Percentiles rank a stretch among this genome's conserved stretches.
Conservation (phyloP, 2,888 invertebrate genomes). For the Pyrochroa serraticornis region DNA sequence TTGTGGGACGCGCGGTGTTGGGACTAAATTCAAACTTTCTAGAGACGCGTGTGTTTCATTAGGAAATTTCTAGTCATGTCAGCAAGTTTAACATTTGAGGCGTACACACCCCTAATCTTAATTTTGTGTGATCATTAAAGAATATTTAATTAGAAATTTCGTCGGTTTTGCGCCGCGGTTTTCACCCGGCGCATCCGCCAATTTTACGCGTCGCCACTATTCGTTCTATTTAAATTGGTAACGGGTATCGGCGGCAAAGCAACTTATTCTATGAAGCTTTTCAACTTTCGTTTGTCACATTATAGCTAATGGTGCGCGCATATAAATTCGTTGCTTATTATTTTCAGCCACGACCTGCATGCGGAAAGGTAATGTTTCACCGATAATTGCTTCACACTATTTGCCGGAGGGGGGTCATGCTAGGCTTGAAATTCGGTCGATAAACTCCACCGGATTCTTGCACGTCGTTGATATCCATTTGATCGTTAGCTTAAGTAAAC, state of each 20-base stretch:
- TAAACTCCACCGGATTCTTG: slow-evolving; percentile 2
- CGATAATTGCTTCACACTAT: slow-evolving; percentile 9
- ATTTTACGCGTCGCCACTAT: neutral
- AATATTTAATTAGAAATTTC: slow-evolving; percentile 1
- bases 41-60: slow-evolving; percentile 21
- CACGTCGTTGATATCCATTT: neutral
- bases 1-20: slow-evolving; percentile 16
- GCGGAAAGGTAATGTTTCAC: slow-evolving; percentile 1
- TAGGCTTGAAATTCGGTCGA: slow-evolving; percentile 2
- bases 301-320: slow-evolving; percentile 3
- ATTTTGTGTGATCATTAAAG: neutral
- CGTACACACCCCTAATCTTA: no score
- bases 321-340: slow-evolving; percentile 8
- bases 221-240: neutral
- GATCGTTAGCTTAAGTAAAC: no score
- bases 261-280: neutral
- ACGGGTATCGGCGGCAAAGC: neutral
- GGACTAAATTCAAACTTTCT: slow-evolving; percentile 22
- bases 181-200: slow-evolving; percentile 25
- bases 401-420: slow-evolving; percentile 3
- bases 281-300: neutral
- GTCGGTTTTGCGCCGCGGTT: neutral
- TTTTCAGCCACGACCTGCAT: slow-evolving; percentile 9
- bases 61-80: slow-evolving; percentile 12
- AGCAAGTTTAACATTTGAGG: no score